phyloP scores from a whole-genome alignment of 2,888 invertebrate genomes.

The Bursaphelenchus okinawaensis region DNA sequence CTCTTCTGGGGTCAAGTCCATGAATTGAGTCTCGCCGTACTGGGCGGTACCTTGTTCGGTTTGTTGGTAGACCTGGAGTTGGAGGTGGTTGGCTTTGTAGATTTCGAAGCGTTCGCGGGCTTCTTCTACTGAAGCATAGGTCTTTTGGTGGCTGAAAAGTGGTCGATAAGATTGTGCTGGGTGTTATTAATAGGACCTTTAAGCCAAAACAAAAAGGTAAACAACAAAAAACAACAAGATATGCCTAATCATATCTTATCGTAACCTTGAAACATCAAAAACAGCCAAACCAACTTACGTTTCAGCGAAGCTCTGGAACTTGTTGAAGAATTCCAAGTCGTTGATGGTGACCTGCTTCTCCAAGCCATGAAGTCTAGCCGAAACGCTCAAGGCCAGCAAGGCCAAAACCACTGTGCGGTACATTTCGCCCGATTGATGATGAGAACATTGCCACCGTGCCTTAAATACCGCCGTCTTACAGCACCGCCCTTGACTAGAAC shows the following conservation, averaged over 20 bases:
- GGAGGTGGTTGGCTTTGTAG: slow-evolving; percentile 3
- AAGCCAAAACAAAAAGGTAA: too few relatives aligned
- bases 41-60: neutral
- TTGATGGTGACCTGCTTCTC: neutral
- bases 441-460: too few relatives aligned
- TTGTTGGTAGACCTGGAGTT: neutral
- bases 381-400: neutral
- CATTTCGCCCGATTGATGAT: too few relatives aligned
- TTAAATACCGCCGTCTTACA: neutral
- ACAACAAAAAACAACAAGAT: too few relatives aligned
- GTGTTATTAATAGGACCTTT: too few relatives aligned
- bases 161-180: too few relatives aligned
- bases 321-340: neutral
- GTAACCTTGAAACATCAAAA: neutral
- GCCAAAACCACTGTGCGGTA: neutral
- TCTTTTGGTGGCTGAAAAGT: slow-evolving; percentile 4
- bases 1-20: neutral
- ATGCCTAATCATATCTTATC: neutral
- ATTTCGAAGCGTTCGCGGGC: slow-evolving; percentile 2
- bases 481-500: neutral
- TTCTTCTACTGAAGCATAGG: slow-evolving; percentile 4
- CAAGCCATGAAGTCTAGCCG: neutral
- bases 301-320: neutral
- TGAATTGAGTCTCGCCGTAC: neutral
- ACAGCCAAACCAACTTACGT: neutral